Base-by-base conservation (phyloP, 1,140 invertebrate species). In the Drosophila burlai region DNA sequence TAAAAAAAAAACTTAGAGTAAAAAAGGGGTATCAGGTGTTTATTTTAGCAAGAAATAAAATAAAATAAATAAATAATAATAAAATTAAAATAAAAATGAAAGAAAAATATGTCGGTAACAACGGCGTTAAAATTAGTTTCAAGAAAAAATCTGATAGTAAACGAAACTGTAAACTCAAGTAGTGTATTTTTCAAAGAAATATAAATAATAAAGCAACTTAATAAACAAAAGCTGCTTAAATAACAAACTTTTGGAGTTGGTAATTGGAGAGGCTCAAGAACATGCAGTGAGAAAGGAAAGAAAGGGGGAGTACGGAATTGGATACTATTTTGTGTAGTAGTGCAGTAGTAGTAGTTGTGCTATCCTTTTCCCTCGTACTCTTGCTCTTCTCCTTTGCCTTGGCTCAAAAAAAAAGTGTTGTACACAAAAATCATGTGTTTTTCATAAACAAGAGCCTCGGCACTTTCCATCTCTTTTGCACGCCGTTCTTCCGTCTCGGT, bases 371-470 rank as follows among this genome's bases (percentile, higher is more conserved):
- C n/a, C 29, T 21, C 34, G 6, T 42, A 36, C 36, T 66, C 18
- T 15, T 34, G 8, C 45, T 42, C 24, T 26, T 36, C 38, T 66
- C 67, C 43, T 42, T 47, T 10, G 45, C 50, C 42, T 29, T 21
- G 55, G 61, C 55, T 49, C 62, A 69, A 36, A 77, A 78, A 74
- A 77, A 77, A 78, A 65, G 55, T 65, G 67, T 60, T 81, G 72
- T 81, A 82, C 61, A 81, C 78, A 80, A 79, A 81, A 83, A 87
- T 81, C 80, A 87, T 91, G 82, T 91, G 81, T 83, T 87, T 91
- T 87, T 81, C 66, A 91, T 84, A 76, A 80, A 71, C 76, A 71
- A 71, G 65, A 71, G 69, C 46, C 67, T 45, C 43, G 36, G 42
- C 47, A 45, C 36, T 24, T 29, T 62, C 68, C 29, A 38, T 45